A percentile compares a stretch with the other conserved stretches of the same genome.
Evolutionary conservation across 2,888 invertebrate species (phyloP).

Genomic region (Onchidella celtica): DNA sequence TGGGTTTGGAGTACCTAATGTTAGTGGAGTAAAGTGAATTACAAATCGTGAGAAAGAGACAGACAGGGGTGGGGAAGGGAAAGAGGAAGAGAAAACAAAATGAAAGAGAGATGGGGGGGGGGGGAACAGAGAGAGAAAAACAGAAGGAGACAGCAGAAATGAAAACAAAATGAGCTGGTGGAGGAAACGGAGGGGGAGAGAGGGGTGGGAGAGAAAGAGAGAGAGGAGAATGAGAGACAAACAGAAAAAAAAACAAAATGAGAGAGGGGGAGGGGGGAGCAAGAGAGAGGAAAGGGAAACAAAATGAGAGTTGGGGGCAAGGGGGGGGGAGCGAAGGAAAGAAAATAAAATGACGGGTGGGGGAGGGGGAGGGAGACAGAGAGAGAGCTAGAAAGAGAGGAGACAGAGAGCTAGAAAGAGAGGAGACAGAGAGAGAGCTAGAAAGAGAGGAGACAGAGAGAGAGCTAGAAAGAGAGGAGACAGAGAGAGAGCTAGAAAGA

Average conservation of each 20-base stretch:
- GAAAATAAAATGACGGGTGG: background rate
- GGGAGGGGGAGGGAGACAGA: background rate
- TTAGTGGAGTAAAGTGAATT: too few relatives aligned
- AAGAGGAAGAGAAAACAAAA: too few relatives aligned
- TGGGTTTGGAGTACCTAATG: too few relatives aligned
- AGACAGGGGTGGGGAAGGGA: too few relatives aligned
- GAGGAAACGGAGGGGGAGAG: too few relatives aligned
- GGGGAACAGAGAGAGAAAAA: too few relatives aligned
- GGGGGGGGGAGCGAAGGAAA: background rate
- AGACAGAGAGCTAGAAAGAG: background rate
- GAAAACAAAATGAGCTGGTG: too few relatives aligned
- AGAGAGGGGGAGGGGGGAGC: background rate
- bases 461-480: too few relatives aligned
- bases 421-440: background rate
- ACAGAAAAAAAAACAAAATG: background rate
- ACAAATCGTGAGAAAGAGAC: too few relatives aligned
- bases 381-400: background rate
- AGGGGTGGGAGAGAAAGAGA: background rate
- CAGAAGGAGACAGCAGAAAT: too few relatives aligned
- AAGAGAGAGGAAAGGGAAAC: background rate
- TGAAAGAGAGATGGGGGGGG: too few relatives aligned
- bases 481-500: too few relatives aligned
- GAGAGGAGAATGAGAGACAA: background rate
- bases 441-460: background rate
- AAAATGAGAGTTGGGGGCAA: background rate